Evolutionary conservation across 2,797 vertebrate genomes (phyloP).

Genomic region (Sebastes diploproa): DNA sequence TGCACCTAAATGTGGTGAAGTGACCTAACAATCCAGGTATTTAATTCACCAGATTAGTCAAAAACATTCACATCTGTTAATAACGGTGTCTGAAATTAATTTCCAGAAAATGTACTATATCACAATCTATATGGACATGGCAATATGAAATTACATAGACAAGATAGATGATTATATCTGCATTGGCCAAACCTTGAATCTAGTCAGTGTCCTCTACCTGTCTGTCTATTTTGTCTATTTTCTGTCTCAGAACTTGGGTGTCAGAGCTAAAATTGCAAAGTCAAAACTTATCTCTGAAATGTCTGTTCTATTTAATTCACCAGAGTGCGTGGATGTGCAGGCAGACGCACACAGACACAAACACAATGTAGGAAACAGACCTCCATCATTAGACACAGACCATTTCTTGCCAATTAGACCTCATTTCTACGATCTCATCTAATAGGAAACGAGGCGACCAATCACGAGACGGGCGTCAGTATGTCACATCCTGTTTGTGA

Average conservation of each 20-base stretch:
- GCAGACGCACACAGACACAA: background rate
- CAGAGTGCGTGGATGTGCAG: background rate
- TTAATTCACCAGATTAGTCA: background rate
- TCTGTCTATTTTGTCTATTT: background rate
- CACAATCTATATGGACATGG: background rate
- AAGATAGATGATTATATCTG: background rate
- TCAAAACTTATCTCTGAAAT: background rate
- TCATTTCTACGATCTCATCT: conserved; percentile 44
- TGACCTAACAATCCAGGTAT: background rate
- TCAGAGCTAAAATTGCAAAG: background rate
- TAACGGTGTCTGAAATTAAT: background rate
- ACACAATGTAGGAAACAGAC: conserved; percentile 22
- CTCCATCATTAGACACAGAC: conserved; percentile 49
- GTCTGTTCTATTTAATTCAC: background rate
- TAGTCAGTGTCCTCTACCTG: too few species aligned
- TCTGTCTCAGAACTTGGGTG: background rate
- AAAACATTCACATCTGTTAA: background rate
- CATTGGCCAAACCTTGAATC: background rate
- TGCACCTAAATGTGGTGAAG: background rate
- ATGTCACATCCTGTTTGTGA: conserved; percentile 59
- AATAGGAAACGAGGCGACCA: conserved; percentile 49
- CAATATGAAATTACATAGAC: background rate
- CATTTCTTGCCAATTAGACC: conserved; percentile 58
- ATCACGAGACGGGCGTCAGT: conserved; percentile 29
- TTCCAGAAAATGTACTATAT: background rate